phyloP scores from a whole-genome alignment of 2,888 invertebrate species.

The Melitaea athalia region DNA sequence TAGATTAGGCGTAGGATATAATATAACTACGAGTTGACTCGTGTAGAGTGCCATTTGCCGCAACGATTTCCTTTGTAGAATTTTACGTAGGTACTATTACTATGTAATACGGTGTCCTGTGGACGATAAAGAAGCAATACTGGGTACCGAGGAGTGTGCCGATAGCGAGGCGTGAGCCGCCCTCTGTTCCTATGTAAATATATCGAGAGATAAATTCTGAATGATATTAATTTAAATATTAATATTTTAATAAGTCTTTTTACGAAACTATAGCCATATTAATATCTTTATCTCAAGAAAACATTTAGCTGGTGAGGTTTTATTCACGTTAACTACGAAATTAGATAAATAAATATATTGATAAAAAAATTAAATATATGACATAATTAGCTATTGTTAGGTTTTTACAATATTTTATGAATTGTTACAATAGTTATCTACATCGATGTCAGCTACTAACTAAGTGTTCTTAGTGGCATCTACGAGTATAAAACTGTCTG shows the following conservation, averaged over 20 bases:
- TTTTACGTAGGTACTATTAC: slow-evolving; percentile 53
- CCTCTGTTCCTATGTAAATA: slow-evolving; percentile 55
- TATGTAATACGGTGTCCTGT: slow-evolving; percentile 61
- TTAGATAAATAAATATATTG: slow-evolving; percentile 61
- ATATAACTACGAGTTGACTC: slow-evolving; percentile 65
- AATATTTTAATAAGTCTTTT: slow-evolving; percentile 74
- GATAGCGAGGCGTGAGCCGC: slow-evolving; percentile 39
- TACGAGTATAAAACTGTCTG: slow-evolving; percentile 14
- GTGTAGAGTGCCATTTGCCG: slow-evolving; percentile 76
- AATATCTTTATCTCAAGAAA: slow-evolving; percentile 59
- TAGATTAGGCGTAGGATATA: slow-evolving; percentile 70
- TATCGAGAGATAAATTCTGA: slow-evolving; percentile 69
- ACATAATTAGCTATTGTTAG: slow-evolving; percentile 52
- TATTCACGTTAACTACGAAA: slow-evolving; percentile 57
- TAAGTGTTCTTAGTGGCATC: slow-evolving; percentile 18
- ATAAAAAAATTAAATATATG: slow-evolving; percentile 42
- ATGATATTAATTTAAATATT: slow-evolving; percentile 56
- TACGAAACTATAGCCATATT: slow-evolving; percentile 66
- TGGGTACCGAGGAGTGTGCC: slow-evolving; percentile 45
- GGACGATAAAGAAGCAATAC: slow-evolving; percentile 64
- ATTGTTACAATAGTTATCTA: slow-evolving; percentile 46
- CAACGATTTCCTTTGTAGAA: slow-evolving; percentile 61
- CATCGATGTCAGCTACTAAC: slow-evolving; percentile 21
- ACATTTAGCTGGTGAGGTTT: slow-evolving; percentile 60
- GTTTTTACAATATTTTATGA: slow-evolving; percentile 51